phyloP scores from a whole-genome alignment of 2,888 invertebrate genomes.

The Elysia crispata region DNA sequence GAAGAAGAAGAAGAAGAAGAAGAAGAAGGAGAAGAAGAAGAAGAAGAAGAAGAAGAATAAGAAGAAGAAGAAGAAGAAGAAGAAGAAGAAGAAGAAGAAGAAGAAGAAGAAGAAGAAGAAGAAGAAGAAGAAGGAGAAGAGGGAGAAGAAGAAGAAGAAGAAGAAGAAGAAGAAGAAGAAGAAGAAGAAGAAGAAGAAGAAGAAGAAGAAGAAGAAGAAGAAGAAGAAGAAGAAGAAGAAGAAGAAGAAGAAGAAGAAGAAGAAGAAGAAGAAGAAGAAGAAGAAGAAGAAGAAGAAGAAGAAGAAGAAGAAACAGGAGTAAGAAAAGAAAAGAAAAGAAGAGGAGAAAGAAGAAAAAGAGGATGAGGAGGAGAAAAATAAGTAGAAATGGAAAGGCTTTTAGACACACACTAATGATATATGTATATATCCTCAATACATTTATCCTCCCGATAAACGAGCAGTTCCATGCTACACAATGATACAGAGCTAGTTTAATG shows the following conservation, averaged over 20 bases:
- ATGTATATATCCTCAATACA: too few species aligned
- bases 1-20: constrained; percentile 16
- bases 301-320: too few species aligned
- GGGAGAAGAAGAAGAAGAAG: constrained; percentile 9
- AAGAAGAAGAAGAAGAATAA: too few species aligned
- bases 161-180: constrained; percentile 21
- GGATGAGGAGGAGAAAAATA: too few species aligned
- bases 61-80: constrained; percentile 26
- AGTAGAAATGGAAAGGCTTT: too few species aligned
- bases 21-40: neutral
- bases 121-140: constrained; percentile 29
- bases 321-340: neutral
- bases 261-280: neutral
- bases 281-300: constrained; percentile 5
- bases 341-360: constrained; percentile 13
- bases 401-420: too few species aligned
- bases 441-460: too few species aligned
- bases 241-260: constrained; percentile 10
- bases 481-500: too few species aligned
- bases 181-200: neutral
- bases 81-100: constrained; percentile 26
- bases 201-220: constrained; percentile 1
- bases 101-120: constrained; percentile 28
- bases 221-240: constrained; percentile 12
- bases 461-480: too few species aligned